Evolutionary conservation across 2,888 invertebrate species (phyloP), one percentile per base, ranked within the genome.

Genomic region (Drosophila mercatorum): DNA sequence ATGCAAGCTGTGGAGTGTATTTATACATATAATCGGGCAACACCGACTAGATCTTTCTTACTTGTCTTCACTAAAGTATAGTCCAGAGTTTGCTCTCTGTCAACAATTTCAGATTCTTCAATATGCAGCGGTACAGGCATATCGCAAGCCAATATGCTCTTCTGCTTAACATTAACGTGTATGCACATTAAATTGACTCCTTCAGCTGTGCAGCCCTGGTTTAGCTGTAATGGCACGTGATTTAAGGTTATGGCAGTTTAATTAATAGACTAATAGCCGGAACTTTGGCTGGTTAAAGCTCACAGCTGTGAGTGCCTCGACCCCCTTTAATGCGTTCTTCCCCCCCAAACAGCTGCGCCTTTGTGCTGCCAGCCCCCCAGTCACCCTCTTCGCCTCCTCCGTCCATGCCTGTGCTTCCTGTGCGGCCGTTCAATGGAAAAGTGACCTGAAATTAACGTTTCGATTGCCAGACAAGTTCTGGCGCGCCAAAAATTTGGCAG

Each of bases 241-340:
- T 84, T 87, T 75, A 78, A 79, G 76, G 83, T 89, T 89, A 84
- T 83, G 84, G 68, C 75, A 38, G 53, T 65, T 73, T 83, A 84
- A 87, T 84, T 87, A 89, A 81, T 81, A 86, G 83, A 72, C 81
- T 64, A 72, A 81, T 64, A 73, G 59, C 70, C 72, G 64, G 47
- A 76, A 71, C 72, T 76, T 70, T 67, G 67, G 40, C 57, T 65
- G 65, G 72, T 70, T 70, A 72, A 66, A 68, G 70, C 68, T 59
- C 28, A 60, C 55, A 47, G 12, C 60, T 28, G 46, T n/a, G 51
- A 64, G 28, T 64, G 34, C n/a, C 17, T 4, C 17, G 4, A 3
- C 6, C 34, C 11, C 44, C 12, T 1, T 0, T 40, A 31, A 22
- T 22, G 12, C 40, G 28, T 3, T 28, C 28, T 5, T 28, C 1